Evolutionary conservation across 2,113 vertebrate species (phyloP).

Genomic region (Mormyrus iriodes): DNA sequence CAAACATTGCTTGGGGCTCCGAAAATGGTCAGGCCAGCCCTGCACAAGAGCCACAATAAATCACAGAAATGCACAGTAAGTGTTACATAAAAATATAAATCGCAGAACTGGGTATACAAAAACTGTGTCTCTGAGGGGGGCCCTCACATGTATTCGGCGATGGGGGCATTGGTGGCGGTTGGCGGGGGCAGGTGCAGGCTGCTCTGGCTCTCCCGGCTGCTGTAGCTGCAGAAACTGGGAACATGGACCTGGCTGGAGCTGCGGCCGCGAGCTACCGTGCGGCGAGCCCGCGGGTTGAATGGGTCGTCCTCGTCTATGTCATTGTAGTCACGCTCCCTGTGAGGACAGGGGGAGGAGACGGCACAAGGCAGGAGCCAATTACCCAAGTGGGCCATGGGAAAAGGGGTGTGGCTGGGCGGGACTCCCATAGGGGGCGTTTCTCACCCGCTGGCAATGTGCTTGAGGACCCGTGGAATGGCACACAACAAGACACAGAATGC

Average conservation of each 20-base stretch:
- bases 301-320: slow-evolving; percentile 92
- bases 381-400: neutral
- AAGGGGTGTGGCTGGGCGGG: neutral
- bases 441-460: slow-evolving; percentile 69
- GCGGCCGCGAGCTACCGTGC: slow-evolving; percentile 70
- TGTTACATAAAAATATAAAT: neutral
- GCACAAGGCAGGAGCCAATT: too few species aligned
- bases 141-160: slow-evolving; percentile 90
- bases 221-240: slow-evolving; percentile 93
- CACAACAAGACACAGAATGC: slow-evolving; percentile 79
- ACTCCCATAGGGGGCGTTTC: neutral
- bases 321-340: slow-evolving; percentile 77
- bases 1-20: neutral
- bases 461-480: slow-evolving; percentile 66
- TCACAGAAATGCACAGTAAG: neutral
- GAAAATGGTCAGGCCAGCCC: neutral
- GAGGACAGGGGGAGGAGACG: neutral
- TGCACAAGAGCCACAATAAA: neutral
- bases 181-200: slow-evolving; percentile 75
- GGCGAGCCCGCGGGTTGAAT: slow-evolving; percentile 81
- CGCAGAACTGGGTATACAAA: neutral
- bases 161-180: slow-evolving; percentile 70
- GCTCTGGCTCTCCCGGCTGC: slow-evolving; percentile 83
- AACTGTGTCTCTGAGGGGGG: neutral
- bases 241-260: slow-evolving; percentile 70